Conservation (phyloP, 2,888 invertebrate genomes). For the Ceramica pisi region DNA sequence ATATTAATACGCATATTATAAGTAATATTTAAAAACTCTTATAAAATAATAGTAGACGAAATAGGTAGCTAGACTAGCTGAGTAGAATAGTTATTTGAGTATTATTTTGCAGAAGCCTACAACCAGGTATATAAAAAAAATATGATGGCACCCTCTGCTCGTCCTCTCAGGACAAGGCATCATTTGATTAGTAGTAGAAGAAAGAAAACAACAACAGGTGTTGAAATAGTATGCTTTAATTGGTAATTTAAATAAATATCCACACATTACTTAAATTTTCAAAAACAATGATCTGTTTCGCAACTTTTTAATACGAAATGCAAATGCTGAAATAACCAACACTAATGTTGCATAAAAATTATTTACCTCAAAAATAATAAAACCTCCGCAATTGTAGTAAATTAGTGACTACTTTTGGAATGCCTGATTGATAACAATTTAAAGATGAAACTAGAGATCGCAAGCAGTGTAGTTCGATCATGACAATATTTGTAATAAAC, state of each 20-base stretch:
- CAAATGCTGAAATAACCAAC: not conserved
- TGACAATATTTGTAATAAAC: slow-evolving; percentile 9
- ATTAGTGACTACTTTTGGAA: not conserved
- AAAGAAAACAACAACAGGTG: slow-evolving; percentile 21
- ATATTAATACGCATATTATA: slow-evolving; percentile 6
- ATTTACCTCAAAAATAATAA: not conserved
- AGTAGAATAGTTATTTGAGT: slow-evolving; percentile 32
- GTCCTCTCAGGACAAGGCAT: no score
- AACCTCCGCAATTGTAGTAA: not conserved
- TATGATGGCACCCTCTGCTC: no score
- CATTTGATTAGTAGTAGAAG: not conserved
- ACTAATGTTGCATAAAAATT: not conserved
- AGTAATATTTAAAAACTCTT: slow-evolving; percentile 14
- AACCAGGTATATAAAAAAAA: slow-evolving; percentile 6
- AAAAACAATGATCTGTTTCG: not conserved
- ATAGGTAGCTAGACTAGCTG: slow-evolving; percentile 18
- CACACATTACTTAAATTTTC: not conserved
- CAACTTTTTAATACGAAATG: slow-evolving; percentile 16
- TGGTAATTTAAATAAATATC: not conserved
- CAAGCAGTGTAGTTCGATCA: not conserved
- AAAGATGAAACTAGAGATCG: not conserved
- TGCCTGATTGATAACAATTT: not conserved
- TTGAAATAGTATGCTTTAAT: not conserved
- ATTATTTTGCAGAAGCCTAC: slow-evolving; percentile 22
- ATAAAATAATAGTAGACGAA: slow-evolving; percentile 18